Evolutionary conservation across 2,888 invertebrate genomes (phyloP), one percentile per base, ranked within the genome.

Genomic region (Acleris cristana): DNA sequence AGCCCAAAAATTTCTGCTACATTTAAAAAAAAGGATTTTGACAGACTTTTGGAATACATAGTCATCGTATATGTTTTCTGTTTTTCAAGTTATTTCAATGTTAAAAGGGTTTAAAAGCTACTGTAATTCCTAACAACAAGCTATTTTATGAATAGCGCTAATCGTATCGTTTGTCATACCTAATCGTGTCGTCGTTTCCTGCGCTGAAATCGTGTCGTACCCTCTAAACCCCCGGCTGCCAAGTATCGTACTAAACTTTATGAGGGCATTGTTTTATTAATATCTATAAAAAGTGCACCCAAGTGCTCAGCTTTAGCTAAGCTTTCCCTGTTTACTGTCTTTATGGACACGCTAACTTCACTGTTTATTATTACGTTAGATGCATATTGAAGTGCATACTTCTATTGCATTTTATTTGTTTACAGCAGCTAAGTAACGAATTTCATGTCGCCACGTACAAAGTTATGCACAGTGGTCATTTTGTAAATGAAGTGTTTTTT

Each of bases 211-310:
- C 80, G 80, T 76, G 70, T 80, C 82, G 82, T 77, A 64, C 14
- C 71, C 34, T 69, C 45, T 71, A 78, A 77, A 72, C 12, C 26
- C 52, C 66, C 21, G 65, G 55, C 64, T 71, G 70, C 69, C 77
- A 73, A 75, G 72, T 78, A 78, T 72, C 78, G 78, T 76, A 83
- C 80, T 87, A 87, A 86, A 86, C 68, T 90, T 89, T 90, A 90
- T 73, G 85, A 79, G 75, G 77, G 85, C 83, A 90, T 90, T 90
- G 89, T 90, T 90, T 90, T 90, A 90, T 89, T 89, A 90, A 90
- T 89, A 90, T 89, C 90, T 87, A 90, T 90, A 90, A 90, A 90
- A 90, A 88, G 81, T 84, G 80, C 84, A 84, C 80, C 81, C 83
- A 84, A 85, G 83, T 85, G 83, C 79, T 73, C 79, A 52, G 80